Base-by-base conservation (phyloP, 2,113 vertebrate genomes). In the Actinemys pallida region DNA sequence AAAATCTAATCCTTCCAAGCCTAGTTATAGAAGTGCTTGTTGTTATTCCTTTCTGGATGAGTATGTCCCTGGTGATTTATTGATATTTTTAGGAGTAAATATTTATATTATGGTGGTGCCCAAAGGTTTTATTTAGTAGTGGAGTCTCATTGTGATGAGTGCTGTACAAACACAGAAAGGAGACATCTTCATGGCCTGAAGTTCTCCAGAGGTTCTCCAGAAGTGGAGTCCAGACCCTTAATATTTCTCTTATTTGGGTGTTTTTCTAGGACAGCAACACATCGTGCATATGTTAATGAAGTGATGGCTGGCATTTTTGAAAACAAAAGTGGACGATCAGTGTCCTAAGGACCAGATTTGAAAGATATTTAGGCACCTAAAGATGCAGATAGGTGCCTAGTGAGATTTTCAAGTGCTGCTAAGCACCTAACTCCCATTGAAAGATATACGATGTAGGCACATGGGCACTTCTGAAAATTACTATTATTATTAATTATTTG, bases 61-160 rank as follows among this genome's bases (percentile, higher is more conserved):
- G 42, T 39, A 39, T 72, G 65, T 95, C 96, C 89, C 84, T n/a
- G 79, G 20, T 90, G 88, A 95, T 93, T 96, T 45, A 78, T 47
- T 29, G 75, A 47, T 90, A 88, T 90, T 89, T 82, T 54, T 82
- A 82, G 3, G 57, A 76, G 83, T 47, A 92, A 92, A 92, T 92
- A 50, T 10, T 84, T 82, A 59, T 24, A 29, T 69, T 95, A 89
- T 19, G 6, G 91, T 0, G 0, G 65, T 20, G 42, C 81, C 88
- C 57, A 59, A 81, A 95, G 93, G 62, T 17, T 86, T 20, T 54
- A 45, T 90, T 91, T 76, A 59, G 27, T 13, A 47, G 25, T 78
- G 75, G 11, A 45, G 42, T 13, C 20, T 22, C 24, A 78, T 47
- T 47, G 45, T 78, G 11, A 47, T 47, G 25, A 27, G 35, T 20